Percentiles rank a stretch among this genome's conserved stretches.
Conservation (phyloP, 1,140 invertebrate species). For the Octopus sinensis region DNA sequence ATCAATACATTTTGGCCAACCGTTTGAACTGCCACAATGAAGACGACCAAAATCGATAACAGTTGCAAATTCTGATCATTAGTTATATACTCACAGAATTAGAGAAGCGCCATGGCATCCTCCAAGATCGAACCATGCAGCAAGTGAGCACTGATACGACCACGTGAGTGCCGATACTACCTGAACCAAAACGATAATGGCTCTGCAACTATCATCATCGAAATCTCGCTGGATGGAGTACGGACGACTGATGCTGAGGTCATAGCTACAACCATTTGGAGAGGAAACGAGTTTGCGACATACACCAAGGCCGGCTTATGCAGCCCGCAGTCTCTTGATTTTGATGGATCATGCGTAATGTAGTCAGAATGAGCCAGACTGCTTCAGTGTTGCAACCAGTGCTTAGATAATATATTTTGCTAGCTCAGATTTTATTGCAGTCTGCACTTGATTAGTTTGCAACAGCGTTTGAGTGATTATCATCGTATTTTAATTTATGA, state of each 20-base stretch:
- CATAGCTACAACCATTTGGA: neutral
- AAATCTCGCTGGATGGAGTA: slow-evolving; percentile 4
- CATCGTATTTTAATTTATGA: too few species aligned
- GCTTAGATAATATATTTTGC: neutral
- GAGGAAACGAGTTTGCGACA: neutral
- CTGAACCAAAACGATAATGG: neutral
- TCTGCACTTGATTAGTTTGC: neutral
- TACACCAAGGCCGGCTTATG: neutral
- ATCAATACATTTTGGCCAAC: neutral
- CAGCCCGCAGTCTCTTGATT: neutral
- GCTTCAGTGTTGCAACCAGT: slow-evolving; percentile 1
- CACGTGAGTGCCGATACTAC: neutral
- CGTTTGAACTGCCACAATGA: neutral
- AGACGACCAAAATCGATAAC: slow-evolving; percentile 17
- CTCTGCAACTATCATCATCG: neutral
- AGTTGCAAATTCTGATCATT: slow-evolving; percentile 19
- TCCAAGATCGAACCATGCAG: neutral
- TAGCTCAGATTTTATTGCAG: neutral
- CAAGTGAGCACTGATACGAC: neutral
- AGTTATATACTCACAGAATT: slow-evolving; percentile 21
- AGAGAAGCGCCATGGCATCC: neutral
- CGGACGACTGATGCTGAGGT: neutral
- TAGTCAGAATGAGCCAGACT: neutral
- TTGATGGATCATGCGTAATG: neutral
- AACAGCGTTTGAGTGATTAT: too few species aligned